phyloP scores from a whole-genome alignment of 2,797 vertebrate species.

The Sitta carolinensis region DNA sequence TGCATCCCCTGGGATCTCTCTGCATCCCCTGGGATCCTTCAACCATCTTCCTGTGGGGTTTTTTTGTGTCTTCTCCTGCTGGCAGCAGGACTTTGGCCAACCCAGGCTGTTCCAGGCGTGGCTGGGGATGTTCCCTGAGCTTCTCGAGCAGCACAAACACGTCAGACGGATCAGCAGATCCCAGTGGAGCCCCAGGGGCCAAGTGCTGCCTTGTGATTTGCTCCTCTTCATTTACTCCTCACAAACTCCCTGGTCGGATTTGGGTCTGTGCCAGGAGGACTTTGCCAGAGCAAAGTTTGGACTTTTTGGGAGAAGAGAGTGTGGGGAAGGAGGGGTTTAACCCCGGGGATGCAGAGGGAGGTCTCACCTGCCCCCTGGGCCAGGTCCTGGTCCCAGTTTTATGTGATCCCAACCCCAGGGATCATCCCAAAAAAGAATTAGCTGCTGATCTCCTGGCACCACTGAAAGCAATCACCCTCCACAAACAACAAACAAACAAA shows the following conservation, averaged over 20 bases:
- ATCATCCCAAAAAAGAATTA: not conserved
- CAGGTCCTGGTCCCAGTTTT: not conserved
- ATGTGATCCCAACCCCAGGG: not conserved
- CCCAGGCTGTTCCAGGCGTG: not conserved
- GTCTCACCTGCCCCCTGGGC: not conserved
- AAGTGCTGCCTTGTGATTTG: not conserved
- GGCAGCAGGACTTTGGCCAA: not conserved
- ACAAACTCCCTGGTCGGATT: not conserved
- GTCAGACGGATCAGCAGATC: no score
- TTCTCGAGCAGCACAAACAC: not conserved
- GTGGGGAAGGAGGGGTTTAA: not conserved
- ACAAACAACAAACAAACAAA: not conserved
- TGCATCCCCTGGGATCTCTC: no score
- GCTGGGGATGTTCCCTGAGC: not conserved
- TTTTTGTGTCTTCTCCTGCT: not conserved
- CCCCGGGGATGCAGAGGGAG: fast-evolving
- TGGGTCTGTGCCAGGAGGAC: not conserved
- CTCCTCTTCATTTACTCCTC: not conserved
- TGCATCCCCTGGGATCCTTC: not conserved
- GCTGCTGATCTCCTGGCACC: not conserved
- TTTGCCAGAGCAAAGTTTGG: not conserved
- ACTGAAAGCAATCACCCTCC: not conserved
- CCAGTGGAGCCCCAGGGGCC: not conserved
- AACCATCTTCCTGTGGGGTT: not conserved
- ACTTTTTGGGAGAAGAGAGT: not conserved